Evolutionary conservation across 2,888 invertebrate species (phyloP), one percentile per base, ranked within the genome.

Genomic region (Erebia ligea): DNA sequence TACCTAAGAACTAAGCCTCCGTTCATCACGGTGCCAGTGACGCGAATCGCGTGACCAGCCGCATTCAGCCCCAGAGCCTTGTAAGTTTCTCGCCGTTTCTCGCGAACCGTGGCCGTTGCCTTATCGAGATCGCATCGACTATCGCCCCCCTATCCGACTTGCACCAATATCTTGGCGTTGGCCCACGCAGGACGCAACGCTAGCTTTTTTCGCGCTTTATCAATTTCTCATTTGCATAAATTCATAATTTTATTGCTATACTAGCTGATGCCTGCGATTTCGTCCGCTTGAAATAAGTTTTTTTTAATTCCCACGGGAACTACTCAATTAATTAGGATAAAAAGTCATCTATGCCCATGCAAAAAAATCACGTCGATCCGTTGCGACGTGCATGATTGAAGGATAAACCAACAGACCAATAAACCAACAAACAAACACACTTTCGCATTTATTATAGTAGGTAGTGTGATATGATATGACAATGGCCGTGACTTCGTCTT

Each of bases 151-250:
- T 73, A 62, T 62, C 62, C 62, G 15, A 62, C 45, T 21, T 74
- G 78, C 77, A 50, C 75, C 64, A 58, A 76, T 79, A 76, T 73
- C 62, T 54, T 54, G 17, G 50, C n/a, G 50, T 72, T 73, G 73
- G 71, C 75, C 74, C 73, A 78, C 78, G 73, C 74, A 79, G 90
- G 92, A 91, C 84, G 88, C 85, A 80, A 81, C 84, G 84, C 86
- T 86, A 88, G 86, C 83, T 92, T 92, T 91, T 92, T 88, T 63
- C 9, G 21, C 62, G 13, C 15, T 62, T 62, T 62, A 62, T 62
- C 62, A 62, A 48, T 48, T 48, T 21, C 19, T 48, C 9, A 74
- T 71, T 71, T 67, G 80, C 72, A 66, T 74, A 68, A 64, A 73
- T 67, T 72, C 61, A 70, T 71, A 69, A 68, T 68, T 73, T 62